phyloP scores from a whole-genome alignment of 2,797 vertebrate species.

The Momotus momota region DNA sequence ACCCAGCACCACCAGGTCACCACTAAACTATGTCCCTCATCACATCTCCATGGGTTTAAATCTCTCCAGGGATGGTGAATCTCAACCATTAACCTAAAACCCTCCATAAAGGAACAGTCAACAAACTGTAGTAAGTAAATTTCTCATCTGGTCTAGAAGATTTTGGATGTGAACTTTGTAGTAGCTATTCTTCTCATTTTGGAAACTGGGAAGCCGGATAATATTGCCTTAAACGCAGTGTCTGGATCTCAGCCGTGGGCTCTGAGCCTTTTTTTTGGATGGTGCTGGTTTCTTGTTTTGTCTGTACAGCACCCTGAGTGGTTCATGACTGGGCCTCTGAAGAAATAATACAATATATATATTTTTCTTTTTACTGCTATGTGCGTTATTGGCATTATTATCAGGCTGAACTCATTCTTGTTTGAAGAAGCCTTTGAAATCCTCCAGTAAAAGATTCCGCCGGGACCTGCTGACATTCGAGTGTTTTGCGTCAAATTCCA shows the following conservation, averaged over 20 bases:
- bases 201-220: not conserved
- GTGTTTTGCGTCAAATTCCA: not conserved
- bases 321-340: not conserved
- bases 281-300: not conserved
- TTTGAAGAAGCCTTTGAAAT: conserved; percentile 20
- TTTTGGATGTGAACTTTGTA: not conserved
- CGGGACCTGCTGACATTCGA: not conserved
- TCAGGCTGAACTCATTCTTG: not conserved
- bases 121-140: not conserved
- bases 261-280: not conserved
- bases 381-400: not conserved
- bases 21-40: no score
- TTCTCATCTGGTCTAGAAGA: not conserved
- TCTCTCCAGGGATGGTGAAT: no score
- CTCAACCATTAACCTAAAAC: not conserved
- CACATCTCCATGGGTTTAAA: no score
- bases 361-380: not conserved
- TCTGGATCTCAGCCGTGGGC: not conserved
- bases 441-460: not conserved
- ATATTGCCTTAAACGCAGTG: not conserved
- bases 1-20: no score
- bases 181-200: not conserved
- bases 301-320: not conserved
- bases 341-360: not conserved
- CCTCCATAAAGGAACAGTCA: not conserved